Evolutionary conservation across 2,888 invertebrate species (phyloP), one percentile per base, ranked within the genome.

Genomic region (Pasiphila rectangulata): DNA sequence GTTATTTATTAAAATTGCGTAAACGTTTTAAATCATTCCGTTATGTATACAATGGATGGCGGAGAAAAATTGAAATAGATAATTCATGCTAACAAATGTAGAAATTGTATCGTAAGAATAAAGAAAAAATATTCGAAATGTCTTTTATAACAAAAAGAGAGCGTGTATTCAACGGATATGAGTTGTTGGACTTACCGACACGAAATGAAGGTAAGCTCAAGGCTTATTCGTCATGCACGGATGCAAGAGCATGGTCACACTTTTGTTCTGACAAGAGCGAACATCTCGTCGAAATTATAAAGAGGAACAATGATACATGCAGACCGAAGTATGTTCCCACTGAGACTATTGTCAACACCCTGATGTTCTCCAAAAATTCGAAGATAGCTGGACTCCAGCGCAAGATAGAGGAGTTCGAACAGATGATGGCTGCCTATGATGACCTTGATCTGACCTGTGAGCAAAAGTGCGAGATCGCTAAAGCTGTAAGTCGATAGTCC

Each of bases 161-260:
- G 54, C 80, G 86, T 42, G 84, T 88, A 34, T 88, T 88, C 57
- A 81, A 80, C 53, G 84, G 86, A 42, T 84, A 84, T 56, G 89
- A 90, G 35, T 59, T 81, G 25, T 76, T 69, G 38, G 82, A 87
- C 43, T 68, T 90, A 57, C 88, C 89, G 9, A 64, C 82, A 25
- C 77, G 86, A 47, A 88, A 88, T 54, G 91, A 91, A 59, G 89
- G 90, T 20, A 90, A 91, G 57, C 59, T 91, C 35, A 91, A 91
- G 69, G 83, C 82, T 0, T 91, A 90, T 58, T 69, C 80, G 38
- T 91, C 91, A 16, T 90, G 90, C 38, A 90, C 89, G 2, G 91
- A 91, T 66, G 78, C 89, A 3, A 72, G 91, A 46, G 90, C 91
- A 1, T 91, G 91, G 91, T 89, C 90, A 4, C 88, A 88, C 61